phyloP scores from a whole-genome alignment of 1,140 invertebrate species.

The Bombus haemorrhoidalis region DNA sequence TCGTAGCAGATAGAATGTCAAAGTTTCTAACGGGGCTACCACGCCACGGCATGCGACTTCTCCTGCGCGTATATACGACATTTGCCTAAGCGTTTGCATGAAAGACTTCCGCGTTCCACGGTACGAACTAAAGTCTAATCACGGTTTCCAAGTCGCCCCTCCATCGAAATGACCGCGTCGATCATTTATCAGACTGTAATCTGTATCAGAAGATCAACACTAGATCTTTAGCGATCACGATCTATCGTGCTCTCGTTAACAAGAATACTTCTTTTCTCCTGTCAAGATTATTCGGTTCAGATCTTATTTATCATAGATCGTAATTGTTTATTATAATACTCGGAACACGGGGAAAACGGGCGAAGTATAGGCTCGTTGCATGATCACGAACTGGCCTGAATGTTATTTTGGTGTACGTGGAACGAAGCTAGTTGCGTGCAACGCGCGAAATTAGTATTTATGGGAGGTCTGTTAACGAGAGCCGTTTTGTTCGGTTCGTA shows the following conservation, averaged over 20 bases:
- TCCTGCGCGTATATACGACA: constrained; percentile 35
- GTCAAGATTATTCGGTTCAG: neutral
- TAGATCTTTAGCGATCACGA: neutral
- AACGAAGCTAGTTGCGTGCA: constrained; percentile 20
- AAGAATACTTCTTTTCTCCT: neutral
- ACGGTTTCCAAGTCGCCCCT: constrained; percentile 13
- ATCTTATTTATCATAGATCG: neutral
- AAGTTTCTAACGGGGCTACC: constrained; percentile 48
- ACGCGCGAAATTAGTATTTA: constrained; percentile 50
- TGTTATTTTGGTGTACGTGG: neutral
- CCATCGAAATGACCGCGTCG: neutral
- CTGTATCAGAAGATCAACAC: constrained; percentile 10
- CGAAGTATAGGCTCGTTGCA: neutral
- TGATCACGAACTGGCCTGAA: neutral
- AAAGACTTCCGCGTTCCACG: constrained; percentile 53
- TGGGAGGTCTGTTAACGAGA: constrained; percentile 26
- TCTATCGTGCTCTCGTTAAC: constrained; percentile 6
- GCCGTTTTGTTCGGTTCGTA: constrained; percentile 35
- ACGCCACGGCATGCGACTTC: constrained; percentile 17
- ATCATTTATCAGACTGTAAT: constrained; percentile 37
- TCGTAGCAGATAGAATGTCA: constrained; percentile 44
- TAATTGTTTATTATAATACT: constrained; percentile 44
- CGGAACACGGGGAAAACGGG: neutral
- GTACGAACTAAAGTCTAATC: constrained; percentile 49
- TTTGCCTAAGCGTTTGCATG: constrained; percentile 48